phyloP scores from a whole-genome alignment of 2,797 vertebrate species.

The Pseudomugil tenellus region DNA sequence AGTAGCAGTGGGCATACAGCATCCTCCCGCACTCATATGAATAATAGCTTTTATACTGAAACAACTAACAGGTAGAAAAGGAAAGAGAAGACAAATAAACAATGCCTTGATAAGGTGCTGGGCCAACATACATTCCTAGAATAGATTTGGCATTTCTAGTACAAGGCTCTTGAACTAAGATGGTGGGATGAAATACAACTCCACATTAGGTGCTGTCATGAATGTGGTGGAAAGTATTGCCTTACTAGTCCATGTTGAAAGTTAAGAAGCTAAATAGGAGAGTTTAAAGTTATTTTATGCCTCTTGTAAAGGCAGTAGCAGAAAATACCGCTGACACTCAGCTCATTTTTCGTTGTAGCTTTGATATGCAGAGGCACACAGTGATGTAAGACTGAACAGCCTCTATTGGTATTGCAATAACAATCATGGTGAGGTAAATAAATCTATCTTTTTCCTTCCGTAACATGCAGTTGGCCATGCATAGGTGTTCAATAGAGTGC shows the following conservation, averaged over 20 bases:
- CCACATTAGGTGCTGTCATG: background rate
- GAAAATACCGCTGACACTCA: too few relatives aligned
- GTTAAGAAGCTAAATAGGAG: background rate
- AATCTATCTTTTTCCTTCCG: too few relatives aligned
- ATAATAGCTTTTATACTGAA: background rate
- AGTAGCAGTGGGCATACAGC: background rate
- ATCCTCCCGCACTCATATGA: background rate
- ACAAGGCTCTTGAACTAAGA: background rate
- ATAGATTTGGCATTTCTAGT: background rate
- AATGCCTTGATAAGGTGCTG: background rate
- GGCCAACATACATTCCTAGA: background rate
- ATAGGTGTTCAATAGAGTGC: background rate
- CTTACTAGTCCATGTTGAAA: background rate
- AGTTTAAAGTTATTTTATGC: background rate
- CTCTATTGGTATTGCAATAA: too few relatives aligned
- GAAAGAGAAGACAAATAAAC: background rate
- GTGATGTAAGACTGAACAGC: too few relatives aligned
- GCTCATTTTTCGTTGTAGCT: too few relatives aligned
- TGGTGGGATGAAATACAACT: background rate
- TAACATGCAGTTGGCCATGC: background rate
- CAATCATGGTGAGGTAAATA: too few relatives aligned
- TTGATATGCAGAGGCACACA: too few relatives aligned
- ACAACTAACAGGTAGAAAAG: background rate
- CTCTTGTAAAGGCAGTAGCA: background rate
- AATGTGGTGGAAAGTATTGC: background rate